These are phyloP conservation scores for Tetranychus piercei DNA, from an alignment of 2,888 invertebrate genomes.

Conservation along the genomic window DNA sequence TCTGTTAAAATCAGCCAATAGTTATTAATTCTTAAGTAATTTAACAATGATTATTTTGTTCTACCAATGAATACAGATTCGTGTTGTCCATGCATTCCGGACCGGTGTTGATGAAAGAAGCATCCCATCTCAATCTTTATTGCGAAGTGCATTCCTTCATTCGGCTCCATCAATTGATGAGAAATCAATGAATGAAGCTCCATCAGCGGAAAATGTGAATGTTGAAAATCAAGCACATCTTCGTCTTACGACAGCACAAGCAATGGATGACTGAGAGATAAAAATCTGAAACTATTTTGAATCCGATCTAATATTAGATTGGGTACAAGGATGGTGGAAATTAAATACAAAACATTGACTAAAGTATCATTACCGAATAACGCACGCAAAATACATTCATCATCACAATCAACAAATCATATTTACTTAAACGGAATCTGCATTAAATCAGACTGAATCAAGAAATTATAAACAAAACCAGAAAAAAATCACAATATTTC, in stretches of 20 bases:
- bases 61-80: background rate
- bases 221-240: background rate
- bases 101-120: background rate
- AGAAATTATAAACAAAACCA: background rate
- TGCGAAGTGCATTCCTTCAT: constrained; percentile 6
- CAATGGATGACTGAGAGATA: too few species aligned
- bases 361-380: background rate
- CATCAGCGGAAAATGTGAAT: background rate
- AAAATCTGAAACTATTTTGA: too few species aligned
- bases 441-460: background rate
- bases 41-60: background rate
- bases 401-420: background rate
- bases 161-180: constrained; percentile 3
- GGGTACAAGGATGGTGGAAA: too few species aligned
- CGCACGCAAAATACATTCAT: background rate
- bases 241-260: background rate
- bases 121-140: background rate
- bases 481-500: background rate
- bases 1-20: background rate
- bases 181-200: background rate
- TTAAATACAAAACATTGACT: too few species aligned
- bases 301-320: too few species aligned
- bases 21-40: background rate
- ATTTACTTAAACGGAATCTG: background rate
- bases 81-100: constrained; percentile 5